phyloP scores from a whole-genome alignment of 2,113 vertebrate species.

The Chlamydotis undulata region DNA sequence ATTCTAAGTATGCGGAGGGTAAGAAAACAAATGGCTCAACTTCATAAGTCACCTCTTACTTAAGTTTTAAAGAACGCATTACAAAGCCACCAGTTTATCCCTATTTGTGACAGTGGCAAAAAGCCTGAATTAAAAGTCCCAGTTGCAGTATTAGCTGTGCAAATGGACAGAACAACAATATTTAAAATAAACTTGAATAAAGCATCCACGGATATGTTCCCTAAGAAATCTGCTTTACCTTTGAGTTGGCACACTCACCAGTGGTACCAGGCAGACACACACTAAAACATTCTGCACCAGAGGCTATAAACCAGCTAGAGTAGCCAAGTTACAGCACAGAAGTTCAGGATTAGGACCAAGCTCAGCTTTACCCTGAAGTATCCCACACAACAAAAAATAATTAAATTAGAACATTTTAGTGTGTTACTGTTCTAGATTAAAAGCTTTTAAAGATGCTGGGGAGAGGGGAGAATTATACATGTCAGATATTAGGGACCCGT shows the following conservation, averaged over 20 bases:
- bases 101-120: not conserved
- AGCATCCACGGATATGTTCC: fast-evolving
- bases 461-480: not conserved
- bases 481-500: not conserved
- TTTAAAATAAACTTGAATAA: not conserved
- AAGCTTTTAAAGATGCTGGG: not conserved
- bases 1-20: not conserved
- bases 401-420: not conserved
- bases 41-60: slow-evolving; percentile 31
- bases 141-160: not conserved
- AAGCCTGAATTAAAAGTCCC: not conserved
- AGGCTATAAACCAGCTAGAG: not conserved
- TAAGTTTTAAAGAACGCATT: not conserved
- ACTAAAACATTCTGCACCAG: not conserved
- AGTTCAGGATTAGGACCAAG: not conserved
- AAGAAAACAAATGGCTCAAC: not conserved
- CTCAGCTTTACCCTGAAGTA: not conserved
- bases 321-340: not conserved
- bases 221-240: not conserved
- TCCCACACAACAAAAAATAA: not conserved
- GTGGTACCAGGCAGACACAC: not conserved
- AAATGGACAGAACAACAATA: not conserved
- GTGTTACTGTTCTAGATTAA: not conserved
- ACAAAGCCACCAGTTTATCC: not conserved
- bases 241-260: no score